Evolutionary conservation across 2,797 vertebrate species (phyloP), one percentile per base, ranked within the genome.

Genomic region (Synaphobranchus kaupii): DNA sequence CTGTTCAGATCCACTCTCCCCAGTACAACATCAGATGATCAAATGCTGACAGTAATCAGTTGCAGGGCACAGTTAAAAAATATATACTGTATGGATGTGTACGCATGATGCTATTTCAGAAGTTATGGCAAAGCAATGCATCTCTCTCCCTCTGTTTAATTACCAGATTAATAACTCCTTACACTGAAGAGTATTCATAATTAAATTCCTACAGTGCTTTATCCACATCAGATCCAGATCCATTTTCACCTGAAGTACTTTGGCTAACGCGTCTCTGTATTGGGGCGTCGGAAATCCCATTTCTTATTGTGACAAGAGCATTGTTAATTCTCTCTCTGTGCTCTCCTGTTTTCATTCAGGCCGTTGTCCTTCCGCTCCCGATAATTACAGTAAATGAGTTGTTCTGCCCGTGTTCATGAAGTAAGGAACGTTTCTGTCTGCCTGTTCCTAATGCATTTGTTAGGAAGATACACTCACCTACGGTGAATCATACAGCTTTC

Each of bases 301-400:
- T 84, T 63, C 63, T 54, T 68, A 71, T 56, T 63, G 85, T 86
- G 78, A 83, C 58, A 86, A 68, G 71, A n/a, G 71, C 63, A 76
- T 39, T 76, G 71, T 76, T 52, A 52, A 68, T 73, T 31, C 47
- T 73, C 28, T 60, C 82, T 73, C 60, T 44, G 13, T 22, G 47
- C n/a, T 31, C 48, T 71, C 58, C 31, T 34, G 28, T 68, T 83
- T 83, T 83, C 56, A 83, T 12, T 34, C 25, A 58, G 28, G 52
- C 17, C 4, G 17, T 28, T 8, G 12, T 28, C 20, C 0, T 2
- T 76, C 39, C 39, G 13, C 28, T 84, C 15, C 52, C 58, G 25
- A 58, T 56, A 84, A 52, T 84, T 84, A 84, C 28, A 84, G 48
- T 28, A 58, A 82, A 76, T 76, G 31, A 34, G 31, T 34, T 76